Evolutionary conservation across 2,113 vertebrate genomes (phyloP), one percentile per base, ranked within the genome.

Genomic region (Meriones unguiculatus): DNA sequence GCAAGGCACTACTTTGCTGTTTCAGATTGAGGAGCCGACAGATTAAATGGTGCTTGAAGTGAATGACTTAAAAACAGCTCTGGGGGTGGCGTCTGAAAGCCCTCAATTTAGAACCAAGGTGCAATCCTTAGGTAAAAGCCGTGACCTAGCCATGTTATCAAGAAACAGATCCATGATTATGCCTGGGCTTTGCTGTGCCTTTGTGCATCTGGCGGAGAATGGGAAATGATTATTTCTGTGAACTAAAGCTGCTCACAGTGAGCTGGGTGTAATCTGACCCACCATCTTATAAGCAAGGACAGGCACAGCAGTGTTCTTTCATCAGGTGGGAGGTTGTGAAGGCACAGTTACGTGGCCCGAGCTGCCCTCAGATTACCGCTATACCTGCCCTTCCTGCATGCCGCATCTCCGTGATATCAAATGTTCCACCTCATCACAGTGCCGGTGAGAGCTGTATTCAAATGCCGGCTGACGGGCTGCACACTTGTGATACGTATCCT

Each of bases 151-250:
- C 82, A 89, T 46, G 30, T 82, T 76, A 25, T 18, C 30, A 86
- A 93, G 93, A 93, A 89, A 93, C 32, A 95, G 20, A 72, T n/a
- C 5, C 35, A 81, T 46, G 64, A 75, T 77, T 94, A 38, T 50
- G 54, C 75, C 46, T 96, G 89, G 46, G 32, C 69, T 22, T 3
- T n/a, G 78, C 28, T 4, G 75, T 41, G 90, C 11, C 82, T 59
- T 32, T 94, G 52, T 24, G 8, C 76, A 75, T 85, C 12, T 86
- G 30, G 50, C 24, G 41, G 3, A 54, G 81, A 92, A 57, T 5
- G n/a, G 20, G 28, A 41, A 46, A 64, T 64, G 30, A 5, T 92
- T 65, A 10, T 3, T 92, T 65, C 13, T 3, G 17, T n/a, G 59
- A 89, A 8, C 77, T 54, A 50, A 50, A 81, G n/a, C 78, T 80